These are phyloP conservation scores for Philotrypesis tridentata DNA, from an alignment of 1,140 invertebrate genomes.

Conservation along the genomic window DNA sequence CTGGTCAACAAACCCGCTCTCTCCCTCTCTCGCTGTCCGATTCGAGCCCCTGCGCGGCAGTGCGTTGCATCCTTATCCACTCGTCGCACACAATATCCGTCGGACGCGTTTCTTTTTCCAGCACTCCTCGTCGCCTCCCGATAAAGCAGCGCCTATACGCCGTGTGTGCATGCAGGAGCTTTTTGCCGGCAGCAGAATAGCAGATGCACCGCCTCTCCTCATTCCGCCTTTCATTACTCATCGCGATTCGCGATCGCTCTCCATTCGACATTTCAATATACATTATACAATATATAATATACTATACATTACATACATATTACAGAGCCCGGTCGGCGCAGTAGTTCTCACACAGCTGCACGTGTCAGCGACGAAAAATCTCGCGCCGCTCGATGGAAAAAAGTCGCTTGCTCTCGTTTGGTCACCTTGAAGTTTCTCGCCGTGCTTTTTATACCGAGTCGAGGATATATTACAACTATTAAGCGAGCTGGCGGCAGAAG, in stretches of 20 bases:
- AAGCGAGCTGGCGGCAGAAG: no score
- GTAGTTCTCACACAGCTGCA: slow-evolving; percentile 17
- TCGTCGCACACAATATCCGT: not conserved
- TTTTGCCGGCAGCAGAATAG: not conserved
- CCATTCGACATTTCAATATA: slow-evolving; percentile 15
- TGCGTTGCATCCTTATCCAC: no score
- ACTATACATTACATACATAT: no score
- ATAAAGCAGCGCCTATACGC: not conserved
- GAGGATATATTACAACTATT: no score
- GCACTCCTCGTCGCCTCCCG: not conserved
- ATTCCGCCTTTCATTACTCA: slow-evolving; percentile 32
- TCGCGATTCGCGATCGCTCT: no score
- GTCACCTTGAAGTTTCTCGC: not conserved
- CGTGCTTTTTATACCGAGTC: not conserved
- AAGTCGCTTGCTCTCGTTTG: not conserved
- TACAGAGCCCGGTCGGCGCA: no score
- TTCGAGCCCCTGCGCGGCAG: not conserved
- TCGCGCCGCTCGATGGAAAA: not conserved
- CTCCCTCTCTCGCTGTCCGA: not conserved
- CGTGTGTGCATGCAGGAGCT: not conserved
- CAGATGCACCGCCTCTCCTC: not conserved
- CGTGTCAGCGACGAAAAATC: not conserved
- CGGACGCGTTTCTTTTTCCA: not conserved
- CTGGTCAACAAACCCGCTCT: slow-evolving; percentile 37
- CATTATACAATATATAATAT: not conserved